Evolutionary conservation across 2,888 invertebrate species (phyloP).

Genomic region (Caenorhabditis sulstoni): DNA sequence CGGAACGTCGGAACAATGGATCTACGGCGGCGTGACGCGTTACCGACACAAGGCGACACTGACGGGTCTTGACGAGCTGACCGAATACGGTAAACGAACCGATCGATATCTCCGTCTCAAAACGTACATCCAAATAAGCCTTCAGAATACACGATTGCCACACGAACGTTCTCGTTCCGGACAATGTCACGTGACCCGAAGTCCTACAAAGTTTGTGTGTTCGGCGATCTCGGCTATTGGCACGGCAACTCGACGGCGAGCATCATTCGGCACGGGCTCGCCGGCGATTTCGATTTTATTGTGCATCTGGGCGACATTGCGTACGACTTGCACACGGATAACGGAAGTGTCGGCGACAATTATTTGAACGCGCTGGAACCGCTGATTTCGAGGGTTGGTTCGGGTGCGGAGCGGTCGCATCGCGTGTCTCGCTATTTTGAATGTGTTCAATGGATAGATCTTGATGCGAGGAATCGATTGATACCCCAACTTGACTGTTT

Average conservation of each 20-base stretch:
- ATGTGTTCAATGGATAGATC: no score
- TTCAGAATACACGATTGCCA: conserved; percentile 82
- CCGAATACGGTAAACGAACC: conserved; percentile 70
- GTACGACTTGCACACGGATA: conserved; percentile 89
- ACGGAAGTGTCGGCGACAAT: conserved; percentile 90
- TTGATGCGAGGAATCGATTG: no score
- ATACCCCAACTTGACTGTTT: no score
- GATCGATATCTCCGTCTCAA: no score
- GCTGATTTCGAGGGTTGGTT: conserved; percentile 88
- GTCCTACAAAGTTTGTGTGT: conserved; percentile 85
- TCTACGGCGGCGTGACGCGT: conserved; percentile 63
- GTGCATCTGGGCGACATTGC: conserved; percentile 88
- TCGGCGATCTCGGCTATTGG: conserved; percentile 94
- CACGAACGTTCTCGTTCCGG: conserved; percentile 87
- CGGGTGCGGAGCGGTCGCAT: background rate
- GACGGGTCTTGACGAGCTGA: conserved; percentile 62
- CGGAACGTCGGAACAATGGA: conserved; percentile 53
- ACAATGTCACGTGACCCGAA: conserved; percentile 82
- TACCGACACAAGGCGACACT: conserved; percentile 89
- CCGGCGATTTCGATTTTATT: conserved; percentile 79
- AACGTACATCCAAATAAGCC: no score
- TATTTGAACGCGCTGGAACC: conserved; percentile 94
- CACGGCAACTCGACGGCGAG: conserved; percentile 86
- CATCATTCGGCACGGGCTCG: conserved; percentile 60
- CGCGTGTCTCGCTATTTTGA: no score